phyloP scores from a whole-genome alignment of 2,797 vertebrate species.

The Artibeus jamaicensis region DNA sequence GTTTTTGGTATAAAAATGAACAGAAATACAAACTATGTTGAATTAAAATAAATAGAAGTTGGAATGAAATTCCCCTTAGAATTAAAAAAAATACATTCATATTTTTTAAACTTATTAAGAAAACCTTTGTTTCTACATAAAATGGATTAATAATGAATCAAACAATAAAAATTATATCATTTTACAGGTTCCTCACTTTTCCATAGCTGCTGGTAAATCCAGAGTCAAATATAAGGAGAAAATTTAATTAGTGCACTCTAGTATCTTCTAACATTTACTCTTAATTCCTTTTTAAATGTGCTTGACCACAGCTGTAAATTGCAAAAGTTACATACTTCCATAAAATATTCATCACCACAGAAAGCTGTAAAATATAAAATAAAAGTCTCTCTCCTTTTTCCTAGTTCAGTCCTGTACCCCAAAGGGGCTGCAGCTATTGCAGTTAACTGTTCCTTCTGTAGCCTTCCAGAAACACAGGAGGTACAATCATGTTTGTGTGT shows the following conservation, averaged over 20 bases:
- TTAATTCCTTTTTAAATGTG: not conserved
- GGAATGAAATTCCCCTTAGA: constrained; percentile 1
- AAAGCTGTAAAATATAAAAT: not conserved
- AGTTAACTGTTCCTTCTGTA: not conserved
- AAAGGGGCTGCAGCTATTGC: not conserved
- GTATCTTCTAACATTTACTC: not conserved
- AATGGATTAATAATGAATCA: not conserved
- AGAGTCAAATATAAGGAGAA: not conserved
- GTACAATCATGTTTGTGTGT: not conserved
- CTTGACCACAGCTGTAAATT: not conserved
- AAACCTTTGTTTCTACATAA: not conserved
- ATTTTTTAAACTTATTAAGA: not conserved
- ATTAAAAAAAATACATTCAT: not conserved
- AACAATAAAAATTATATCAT: not conserved
- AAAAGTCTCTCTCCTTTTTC: not conserved
- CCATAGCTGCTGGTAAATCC: not conserved
- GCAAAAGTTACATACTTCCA: not conserved
- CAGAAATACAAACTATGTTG: not conserved
- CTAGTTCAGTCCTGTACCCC: not conserved
- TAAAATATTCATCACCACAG: not conserved
- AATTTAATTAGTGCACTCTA: not conserved
- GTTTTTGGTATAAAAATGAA: constrained; percentile 10
- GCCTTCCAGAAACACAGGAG: not conserved
- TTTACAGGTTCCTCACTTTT: not conserved
- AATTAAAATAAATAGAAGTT: not conserved